These are phyloP conservation scores for Papilio polyxenes DNA, from an alignment of 1,140 invertebrate species.

Conservation along the genomic window DNA sequence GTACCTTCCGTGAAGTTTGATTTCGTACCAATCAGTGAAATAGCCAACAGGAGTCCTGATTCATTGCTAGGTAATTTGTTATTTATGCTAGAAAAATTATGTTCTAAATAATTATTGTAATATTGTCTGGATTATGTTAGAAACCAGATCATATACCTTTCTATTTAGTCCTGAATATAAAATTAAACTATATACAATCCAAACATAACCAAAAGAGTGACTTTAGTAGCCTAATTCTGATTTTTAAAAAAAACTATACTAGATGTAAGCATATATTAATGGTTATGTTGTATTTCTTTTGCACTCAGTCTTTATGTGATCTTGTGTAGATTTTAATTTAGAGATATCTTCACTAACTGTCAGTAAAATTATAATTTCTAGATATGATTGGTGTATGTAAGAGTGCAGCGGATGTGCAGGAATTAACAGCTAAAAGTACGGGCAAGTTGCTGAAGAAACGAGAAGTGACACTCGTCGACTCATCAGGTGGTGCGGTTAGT, in stretches of 20 bases:
- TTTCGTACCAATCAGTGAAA: constrained; percentile 89
- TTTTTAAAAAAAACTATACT: too few species aligned
- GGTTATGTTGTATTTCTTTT: too few species aligned
- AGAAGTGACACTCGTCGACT: constrained; percentile 94
- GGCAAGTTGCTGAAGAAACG: constrained; percentile 94
- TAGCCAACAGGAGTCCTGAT: constrained; percentile 86
- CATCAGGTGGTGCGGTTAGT: constrained; percentile 88
- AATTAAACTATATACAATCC: too few species aligned
- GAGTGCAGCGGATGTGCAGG: constrained; percentile 85
- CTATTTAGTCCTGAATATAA: too few species aligned
- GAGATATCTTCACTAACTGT: neutral
- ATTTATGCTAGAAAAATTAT: neutral
- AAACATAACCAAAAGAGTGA: too few species aligned
- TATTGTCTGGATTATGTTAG: too few species aligned
- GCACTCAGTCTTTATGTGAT: too few species aligned
- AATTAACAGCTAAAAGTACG: constrained; percentile 86
- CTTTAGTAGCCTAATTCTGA: too few species aligned
- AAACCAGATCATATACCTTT: too few species aligned
- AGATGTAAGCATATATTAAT: too few species aligned
- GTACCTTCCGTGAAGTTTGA: constrained; percentile 92
- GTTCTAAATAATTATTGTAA: too few species aligned
- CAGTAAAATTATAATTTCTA: constrained; percentile 64
- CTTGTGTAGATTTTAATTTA: too few species aligned
- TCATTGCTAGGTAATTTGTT: constrained; percentile 84
- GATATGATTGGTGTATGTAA: constrained; percentile 97